Evolutionary conservation across 2,113 vertebrate genomes (phyloP).

Genomic region (Pollachius pollachius): DNA sequence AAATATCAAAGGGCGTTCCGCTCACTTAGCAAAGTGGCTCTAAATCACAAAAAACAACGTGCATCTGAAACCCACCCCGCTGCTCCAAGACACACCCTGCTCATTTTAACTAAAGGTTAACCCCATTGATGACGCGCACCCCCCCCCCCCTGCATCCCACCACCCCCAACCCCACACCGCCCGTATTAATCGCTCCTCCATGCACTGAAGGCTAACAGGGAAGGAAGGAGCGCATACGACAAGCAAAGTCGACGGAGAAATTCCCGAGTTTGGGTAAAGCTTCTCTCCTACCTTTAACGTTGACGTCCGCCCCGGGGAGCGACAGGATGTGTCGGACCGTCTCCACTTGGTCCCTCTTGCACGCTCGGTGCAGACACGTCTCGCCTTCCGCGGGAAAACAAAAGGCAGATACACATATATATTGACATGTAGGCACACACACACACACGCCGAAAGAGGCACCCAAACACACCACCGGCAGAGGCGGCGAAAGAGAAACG

Average conservation of each 20-base stretch:
- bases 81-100: slow-evolving; percentile 67
- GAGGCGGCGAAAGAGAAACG: slow-evolving; percentile 1
- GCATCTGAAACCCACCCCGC: slow-evolving; percentile 35
- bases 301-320: slow-evolving; percentile 84
- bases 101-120: slow-evolving; percentile 69
- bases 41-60: slow-evolving; percentile 49
- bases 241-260: slow-evolving; percentile 16
- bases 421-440: slow-evolving; percentile 33
- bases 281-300: slow-evolving; percentile 88
- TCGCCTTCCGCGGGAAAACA: slow-evolving; percentile 83
- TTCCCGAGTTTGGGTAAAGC: slow-evolving; percentile 7
- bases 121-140: slow-evolving; percentile 51
- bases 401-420: slow-evolving; percentile 48
- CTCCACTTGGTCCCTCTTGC: slow-evolving; percentile 91
- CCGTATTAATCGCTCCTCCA: slow-evolving; percentile 38
- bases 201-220: slow-evolving; percentile 31
- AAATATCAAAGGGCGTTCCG: slow-evolving; percentile 49
- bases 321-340: slow-evolving; percentile 84
- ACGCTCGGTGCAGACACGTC: slow-evolving; percentile 90
- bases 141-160: slow-evolving; percentile 24
- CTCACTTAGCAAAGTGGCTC: slow-evolving; percentile 37
- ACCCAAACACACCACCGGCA: slow-evolving; percentile 2
- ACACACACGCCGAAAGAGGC: slow-evolving; percentile 49
- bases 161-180: no score
- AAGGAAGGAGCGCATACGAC: slow-evolving; percentile 13